Evolutionary conservation across 2,888 invertebrate species (phyloP).

Genomic region (Drosophila formosana): DNA sequence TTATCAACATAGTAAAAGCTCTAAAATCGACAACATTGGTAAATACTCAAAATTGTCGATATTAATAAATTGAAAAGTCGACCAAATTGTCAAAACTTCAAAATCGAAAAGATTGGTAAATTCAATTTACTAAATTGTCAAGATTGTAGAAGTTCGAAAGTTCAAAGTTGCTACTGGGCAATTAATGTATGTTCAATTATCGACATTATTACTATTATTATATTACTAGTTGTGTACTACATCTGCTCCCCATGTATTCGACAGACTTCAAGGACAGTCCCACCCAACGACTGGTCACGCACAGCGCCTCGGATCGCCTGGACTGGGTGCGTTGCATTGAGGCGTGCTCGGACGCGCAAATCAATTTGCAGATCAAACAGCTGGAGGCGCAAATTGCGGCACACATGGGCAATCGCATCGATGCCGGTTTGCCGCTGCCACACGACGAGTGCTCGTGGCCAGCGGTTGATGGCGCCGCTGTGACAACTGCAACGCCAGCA

Average conservation of each 20-base stretch:
- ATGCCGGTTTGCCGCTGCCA: constrained; percentile 87
- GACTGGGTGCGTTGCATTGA: constrained; percentile 94
- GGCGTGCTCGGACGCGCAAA: constrained; percentile 93
- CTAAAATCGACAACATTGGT: no score
- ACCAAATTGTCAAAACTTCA: no score
- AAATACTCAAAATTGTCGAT: no score
- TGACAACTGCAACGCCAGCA: constrained; percentile 11
- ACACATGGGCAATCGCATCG: constrained; percentile 83
- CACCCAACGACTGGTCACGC: constrained; percentile 92
- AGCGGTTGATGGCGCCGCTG: constrained; percentile 70
- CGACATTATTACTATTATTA: no score
- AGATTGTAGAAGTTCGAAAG: no score
- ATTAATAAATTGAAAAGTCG: no score
- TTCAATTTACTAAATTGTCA: no score
- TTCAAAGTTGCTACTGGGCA: no score
- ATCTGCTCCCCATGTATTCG: not conserved
- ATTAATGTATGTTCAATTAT: no score
- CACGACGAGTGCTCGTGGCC: not conserved
- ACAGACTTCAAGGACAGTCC: constrained; percentile 93
- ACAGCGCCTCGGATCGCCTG: constrained; percentile 92
- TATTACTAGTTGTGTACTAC: no score
- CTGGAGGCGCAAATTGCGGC: constrained; percentile 86
- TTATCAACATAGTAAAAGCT: no score
- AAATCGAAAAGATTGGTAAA: no score
- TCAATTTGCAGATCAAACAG: constrained; percentile 90